phyloP scores from a whole-genome alignment of 1,140 invertebrate genomes.

The Adelges cooleyi region DNA sequence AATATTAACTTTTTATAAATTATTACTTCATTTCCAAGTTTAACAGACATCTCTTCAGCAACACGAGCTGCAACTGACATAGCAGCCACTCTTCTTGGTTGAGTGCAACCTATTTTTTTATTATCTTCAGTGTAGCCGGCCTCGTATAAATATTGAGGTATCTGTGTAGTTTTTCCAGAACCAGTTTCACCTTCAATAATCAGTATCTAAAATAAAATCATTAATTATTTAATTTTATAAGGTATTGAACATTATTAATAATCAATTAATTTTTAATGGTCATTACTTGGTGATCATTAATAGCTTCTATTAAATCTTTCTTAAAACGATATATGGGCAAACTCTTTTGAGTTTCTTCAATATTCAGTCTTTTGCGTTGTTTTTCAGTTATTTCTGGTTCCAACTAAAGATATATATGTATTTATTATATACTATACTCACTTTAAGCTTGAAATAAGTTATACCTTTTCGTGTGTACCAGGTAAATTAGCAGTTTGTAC shows the following conservation, averaged over 20 bases:
- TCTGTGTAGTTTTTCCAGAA: conserved; percentile 96
- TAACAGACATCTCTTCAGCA: conserved; percentile 57
- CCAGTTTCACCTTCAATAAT: conserved; percentile 99
- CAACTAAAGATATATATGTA: conserved; percentile 32
- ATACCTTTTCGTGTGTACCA: conserved; percentile 51
- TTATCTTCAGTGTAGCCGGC: conserved; percentile 73
- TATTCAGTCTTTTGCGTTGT: conserved; percentile 65
- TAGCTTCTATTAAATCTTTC: conserved; percentile 76
- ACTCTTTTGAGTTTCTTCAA: conserved; percentile 86
- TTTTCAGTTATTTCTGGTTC: conserved; percentile 51
- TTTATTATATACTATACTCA: conserved; percentile 10
- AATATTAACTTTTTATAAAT: neutral
- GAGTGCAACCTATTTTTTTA: conserved; percentile 59
- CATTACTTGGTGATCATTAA: conserved; percentile 71
- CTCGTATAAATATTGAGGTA: conserved; percentile 93
- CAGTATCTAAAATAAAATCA: conserved; percentile 45
- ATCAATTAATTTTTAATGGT: no score
- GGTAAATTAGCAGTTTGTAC: conserved; percentile 84
- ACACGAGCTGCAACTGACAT: conserved; percentile 67
- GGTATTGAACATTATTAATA: neutral
- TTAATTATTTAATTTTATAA: neutral
- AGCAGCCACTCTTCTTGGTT: conserved; percentile 61
- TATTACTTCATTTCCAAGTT: conserved; percentile 54
- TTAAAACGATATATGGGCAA: conserved; percentile 91
- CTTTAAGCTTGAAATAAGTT: conserved; percentile 27